Evolutionary conservation across 2,113 vertebrate genomes (phyloP).

Genomic region (Panurus biarmicus): DNA sequence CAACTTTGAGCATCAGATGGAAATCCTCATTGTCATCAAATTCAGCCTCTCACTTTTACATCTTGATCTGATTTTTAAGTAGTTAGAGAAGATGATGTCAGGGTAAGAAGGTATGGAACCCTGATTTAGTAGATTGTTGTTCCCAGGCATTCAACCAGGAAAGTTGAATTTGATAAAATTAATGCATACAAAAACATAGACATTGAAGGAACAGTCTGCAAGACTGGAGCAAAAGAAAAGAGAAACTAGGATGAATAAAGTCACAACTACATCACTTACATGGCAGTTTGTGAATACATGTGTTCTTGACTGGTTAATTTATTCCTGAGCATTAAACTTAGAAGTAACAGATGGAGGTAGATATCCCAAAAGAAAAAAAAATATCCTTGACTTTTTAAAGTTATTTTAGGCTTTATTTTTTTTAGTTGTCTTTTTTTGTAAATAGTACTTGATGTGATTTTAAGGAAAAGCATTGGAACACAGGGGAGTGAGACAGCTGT

Average conservation of each 20-base stretch:
- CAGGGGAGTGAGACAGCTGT: background rate
- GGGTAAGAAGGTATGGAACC: background rate
- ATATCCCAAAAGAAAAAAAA: background rate
- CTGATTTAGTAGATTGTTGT: background rate
- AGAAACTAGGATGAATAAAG: background rate
- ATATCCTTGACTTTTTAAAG: background rate
- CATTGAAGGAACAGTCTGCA: background rate
- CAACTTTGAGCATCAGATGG: background rate
- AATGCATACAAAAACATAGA: background rate
- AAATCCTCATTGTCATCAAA: background rate
- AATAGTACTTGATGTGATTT: background rate
- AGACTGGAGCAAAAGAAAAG: background rate
- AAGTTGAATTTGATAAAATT: background rate
- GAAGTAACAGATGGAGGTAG: background rate
- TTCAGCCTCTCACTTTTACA: background rate
- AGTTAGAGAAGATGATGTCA: background rate
- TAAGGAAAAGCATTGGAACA: background rate
- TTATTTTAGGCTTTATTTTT: slow-evolving; percentile 7
- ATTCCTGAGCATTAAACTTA: background rate
- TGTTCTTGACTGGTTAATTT: background rate
- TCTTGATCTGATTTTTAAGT: background rate
- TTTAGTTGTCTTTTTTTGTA: background rate
- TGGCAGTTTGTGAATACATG: background rate
- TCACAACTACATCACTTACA: background rate
- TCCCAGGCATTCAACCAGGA: background rate